These are phyloP conservation scores for Chamaea fasciata DNA, from an alignment of 2,113 vertebrate species.

Conservation along the genomic window DNA sequence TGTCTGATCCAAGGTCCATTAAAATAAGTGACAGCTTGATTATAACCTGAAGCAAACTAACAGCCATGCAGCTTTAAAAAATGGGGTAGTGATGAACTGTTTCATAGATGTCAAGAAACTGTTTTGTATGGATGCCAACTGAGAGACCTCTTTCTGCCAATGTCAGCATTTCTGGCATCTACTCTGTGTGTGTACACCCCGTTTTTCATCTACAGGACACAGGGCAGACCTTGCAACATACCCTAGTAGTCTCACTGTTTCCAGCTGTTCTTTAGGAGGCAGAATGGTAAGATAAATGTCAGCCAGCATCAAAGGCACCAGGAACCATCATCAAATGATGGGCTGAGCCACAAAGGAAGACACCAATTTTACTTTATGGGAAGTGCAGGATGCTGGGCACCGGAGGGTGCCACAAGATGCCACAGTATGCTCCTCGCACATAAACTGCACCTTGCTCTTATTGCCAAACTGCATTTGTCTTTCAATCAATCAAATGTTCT, in stretches of 20 bases:
- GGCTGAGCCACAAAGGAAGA: background rate
- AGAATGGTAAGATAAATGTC: background rate
- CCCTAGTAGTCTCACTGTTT: background rate
- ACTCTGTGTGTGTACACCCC: background rate
- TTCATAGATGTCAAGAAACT: background rate
- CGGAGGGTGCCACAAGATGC: fast-evolving
- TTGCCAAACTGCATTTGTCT: background rate
- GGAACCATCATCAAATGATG: background rate
- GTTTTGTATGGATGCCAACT: background rate
- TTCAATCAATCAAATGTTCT: background rate
- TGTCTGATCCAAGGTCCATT: constrained; percentile 15
- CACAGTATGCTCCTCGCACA: background rate
- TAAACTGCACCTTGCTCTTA: background rate
- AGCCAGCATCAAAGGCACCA: background rate
- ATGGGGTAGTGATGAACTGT: background rate
- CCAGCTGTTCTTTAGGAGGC: background rate
- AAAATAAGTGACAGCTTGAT: constrained; percentile 33
- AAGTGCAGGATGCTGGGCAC: background rate
- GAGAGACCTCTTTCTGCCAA: background rate
- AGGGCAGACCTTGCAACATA: background rate
- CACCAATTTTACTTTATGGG: fast-evolving
- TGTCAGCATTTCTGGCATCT: background rate
- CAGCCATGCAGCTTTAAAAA: background rate
- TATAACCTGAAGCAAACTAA: constrained; percentile 26
- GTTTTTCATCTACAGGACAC: background rate